Conservation (phyloP, 2,797 vertebrate genomes). For the Oryzias sinensis region DNA sequence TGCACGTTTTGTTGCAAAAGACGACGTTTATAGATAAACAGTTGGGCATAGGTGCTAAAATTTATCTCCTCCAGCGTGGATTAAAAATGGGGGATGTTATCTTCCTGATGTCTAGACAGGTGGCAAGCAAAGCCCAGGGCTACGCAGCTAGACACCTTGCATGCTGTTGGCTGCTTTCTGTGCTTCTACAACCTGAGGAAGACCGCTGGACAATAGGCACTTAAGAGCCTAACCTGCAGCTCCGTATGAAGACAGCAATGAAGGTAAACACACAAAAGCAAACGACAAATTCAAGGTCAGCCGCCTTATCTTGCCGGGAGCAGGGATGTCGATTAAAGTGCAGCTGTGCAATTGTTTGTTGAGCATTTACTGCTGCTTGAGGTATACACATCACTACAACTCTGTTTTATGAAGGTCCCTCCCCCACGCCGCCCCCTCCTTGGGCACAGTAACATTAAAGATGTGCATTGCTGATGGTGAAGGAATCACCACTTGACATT, state of each 20-base stretch:
- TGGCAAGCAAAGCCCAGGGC: constrained; percentile 54
- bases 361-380: constrained; percentile 32
- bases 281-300: constrained; percentile 57
- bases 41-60: constrained; percentile 39
- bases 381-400: constrained; percentile 38
- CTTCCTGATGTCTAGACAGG: constrained; percentile 70
- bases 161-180: constrained; percentile 35
- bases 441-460: constrained; percentile 29
- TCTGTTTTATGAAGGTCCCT: constrained; percentile 18
- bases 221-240: constrained; percentile 56
- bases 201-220: constrained; percentile 58
- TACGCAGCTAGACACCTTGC: constrained; percentile 35
- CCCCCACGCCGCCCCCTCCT: constrained; percentile 2
- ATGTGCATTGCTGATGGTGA: constrained; percentile 13
- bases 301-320: constrained; percentile 42
- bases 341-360: constrained; percentile 42
- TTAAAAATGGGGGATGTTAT: constrained; percentile 64
- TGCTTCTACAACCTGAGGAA: constrained; percentile 43
- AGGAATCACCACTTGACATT: constrained; percentile 22
- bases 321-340: constrained; percentile 35
- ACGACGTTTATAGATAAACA: constrained; percentile 46
- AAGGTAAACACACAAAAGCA: constrained; percentile 34
- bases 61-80: constrained; percentile 53
- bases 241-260: constrained; percentile 28
- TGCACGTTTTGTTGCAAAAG: constrained; percentile 21